Conservation (phyloP, 2,888 invertebrate species). For the Scaptomyza polygonia region DNA sequence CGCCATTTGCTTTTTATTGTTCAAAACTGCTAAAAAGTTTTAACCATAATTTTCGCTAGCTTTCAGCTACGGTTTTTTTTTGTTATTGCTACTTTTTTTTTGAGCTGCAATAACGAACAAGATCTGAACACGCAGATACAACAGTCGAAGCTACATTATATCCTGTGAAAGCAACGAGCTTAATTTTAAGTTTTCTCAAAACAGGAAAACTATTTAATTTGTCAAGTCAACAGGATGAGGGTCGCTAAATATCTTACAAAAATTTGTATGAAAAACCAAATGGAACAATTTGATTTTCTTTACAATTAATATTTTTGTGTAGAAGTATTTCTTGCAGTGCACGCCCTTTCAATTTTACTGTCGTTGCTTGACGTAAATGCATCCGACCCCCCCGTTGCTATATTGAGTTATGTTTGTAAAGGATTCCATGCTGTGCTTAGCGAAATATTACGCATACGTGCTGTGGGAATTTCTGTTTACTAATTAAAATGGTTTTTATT, state of each 20-base stretch:
- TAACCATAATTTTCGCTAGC: conserved; percentile 64
- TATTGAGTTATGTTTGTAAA: conserved; percentile 22
- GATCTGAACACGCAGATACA: conserved; percentile 13
- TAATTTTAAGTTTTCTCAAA: not conserved
- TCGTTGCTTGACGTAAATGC: conserved; percentile 7
- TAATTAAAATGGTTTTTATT: conserved; percentile 75
- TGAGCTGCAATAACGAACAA: conserved; percentile 30
- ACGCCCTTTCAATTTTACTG: too few relatives aligned
- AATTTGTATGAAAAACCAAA: too few relatives aligned
- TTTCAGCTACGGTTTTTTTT: conserved; percentile 36
- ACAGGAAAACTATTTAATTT: too few relatives aligned
- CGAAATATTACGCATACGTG: conserved; percentile 66
- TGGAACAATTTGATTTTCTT: too few relatives aligned
- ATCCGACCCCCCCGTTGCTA: not conserved
- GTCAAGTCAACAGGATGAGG: too few relatives aligned
- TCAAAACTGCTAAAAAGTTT: conserved; percentile 75
- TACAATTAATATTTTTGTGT: too few relatives aligned
- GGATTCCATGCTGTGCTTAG: conserved; percentile 23
- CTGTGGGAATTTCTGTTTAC: conserved; percentile 55
- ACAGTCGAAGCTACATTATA: conserved; percentile 27
- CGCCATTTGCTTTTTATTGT: conserved; percentile 79
- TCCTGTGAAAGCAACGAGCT: conserved; percentile 5
- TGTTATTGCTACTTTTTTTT: conserved; percentile 30
- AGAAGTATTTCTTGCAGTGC: too few relatives aligned
- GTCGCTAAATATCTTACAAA: too few relatives aligned